Percentiles rank a stretch among this genome's conserved stretches.
Evolutionary conservation across 2,797 vertebrate genomes (phyloP).

Genomic region (Chrosomus eos): DNA sequence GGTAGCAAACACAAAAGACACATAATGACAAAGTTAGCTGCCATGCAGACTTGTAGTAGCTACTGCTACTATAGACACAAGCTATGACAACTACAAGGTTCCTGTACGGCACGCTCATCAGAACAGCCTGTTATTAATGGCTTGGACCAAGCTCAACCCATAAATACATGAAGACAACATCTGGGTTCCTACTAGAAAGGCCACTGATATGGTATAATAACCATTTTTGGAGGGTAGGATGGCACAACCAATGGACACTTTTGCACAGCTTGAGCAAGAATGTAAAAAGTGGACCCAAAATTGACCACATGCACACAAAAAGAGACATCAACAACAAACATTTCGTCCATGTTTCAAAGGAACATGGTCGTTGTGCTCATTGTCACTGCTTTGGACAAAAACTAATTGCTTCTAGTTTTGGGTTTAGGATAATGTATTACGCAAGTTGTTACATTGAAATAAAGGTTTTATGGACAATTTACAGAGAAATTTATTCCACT

Average conservation of each 20-base stretch:
- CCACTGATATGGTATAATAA: not conserved
- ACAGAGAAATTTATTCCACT: not conserved
- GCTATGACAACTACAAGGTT: slow-evolving; percentile 18
- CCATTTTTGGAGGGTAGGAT: not conserved
- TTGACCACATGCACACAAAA: not conserved
- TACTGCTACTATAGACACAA: slow-evolving; percentile 4
- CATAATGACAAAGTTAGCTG: slow-evolving; percentile 14
- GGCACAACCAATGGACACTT: not conserved
- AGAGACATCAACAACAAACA: not conserved
- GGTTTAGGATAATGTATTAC: not conserved
- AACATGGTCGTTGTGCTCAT: not conserved
- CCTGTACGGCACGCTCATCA: not conserved
- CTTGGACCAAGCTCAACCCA: slow-evolving; percentile 38
- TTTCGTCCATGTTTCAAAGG: not conserved
- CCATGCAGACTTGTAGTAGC: slow-evolving; percentile 27
- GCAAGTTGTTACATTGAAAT: not conserved
- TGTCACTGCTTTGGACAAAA: not conserved
- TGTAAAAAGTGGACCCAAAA: not conserved
- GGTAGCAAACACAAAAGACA: slow-evolving; percentile 20
- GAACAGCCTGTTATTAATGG: slow-evolving; percentile 34
- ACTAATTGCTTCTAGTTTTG: not conserved
- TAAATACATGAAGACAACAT: slow-evolving; percentile 18
- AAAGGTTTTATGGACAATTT: not conserved
- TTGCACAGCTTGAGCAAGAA: not conserved
- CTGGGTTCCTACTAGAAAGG: not conserved